Evolutionary conservation across 2,113 vertebrate species (phyloP).

Genomic region (Hystrix cristata): DNA sequence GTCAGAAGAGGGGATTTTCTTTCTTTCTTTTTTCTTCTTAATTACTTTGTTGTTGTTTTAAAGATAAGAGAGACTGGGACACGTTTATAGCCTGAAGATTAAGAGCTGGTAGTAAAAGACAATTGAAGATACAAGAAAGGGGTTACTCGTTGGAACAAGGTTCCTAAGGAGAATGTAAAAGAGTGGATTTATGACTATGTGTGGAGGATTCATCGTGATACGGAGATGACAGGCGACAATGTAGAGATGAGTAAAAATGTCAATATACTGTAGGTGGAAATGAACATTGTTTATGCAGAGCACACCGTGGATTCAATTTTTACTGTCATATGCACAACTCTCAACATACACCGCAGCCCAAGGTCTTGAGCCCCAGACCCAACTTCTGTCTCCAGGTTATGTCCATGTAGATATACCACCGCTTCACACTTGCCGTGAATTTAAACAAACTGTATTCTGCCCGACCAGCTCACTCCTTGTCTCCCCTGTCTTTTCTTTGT

Average conservation of each 20-base stretch:
- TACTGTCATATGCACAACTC: background rate
- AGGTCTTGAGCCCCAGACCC: background rate
- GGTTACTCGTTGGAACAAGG: background rate
- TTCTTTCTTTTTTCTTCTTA: background rate
- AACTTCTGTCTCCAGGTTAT: background rate
- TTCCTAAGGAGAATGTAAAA: background rate
- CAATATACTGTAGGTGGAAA: background rate
- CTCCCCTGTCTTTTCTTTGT: background rate
- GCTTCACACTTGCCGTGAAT: background rate
- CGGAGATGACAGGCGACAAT: background rate
- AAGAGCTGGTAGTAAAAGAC: background rate
- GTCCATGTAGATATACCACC: background rate
- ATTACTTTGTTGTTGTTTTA: slow-evolving; percentile 48
- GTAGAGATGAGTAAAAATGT: background rate
- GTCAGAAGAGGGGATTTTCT: background rate
- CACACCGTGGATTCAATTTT: background rate
- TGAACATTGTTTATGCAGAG: background rate
- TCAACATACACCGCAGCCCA: background rate
- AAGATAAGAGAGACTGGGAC: slow-evolving; percentile 6
- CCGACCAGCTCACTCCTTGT: background rate
- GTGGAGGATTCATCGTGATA: background rate
- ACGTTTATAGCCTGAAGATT: background rate
- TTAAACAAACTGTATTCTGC: background rate
- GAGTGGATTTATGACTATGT: accelerated
- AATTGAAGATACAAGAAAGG: background rate